Percentiles rank a stretch among this genome's conserved stretches.
Evolutionary conservation across 1,140 invertebrate species (phyloP).

Genomic region (Nasonia giraulti): DNA sequence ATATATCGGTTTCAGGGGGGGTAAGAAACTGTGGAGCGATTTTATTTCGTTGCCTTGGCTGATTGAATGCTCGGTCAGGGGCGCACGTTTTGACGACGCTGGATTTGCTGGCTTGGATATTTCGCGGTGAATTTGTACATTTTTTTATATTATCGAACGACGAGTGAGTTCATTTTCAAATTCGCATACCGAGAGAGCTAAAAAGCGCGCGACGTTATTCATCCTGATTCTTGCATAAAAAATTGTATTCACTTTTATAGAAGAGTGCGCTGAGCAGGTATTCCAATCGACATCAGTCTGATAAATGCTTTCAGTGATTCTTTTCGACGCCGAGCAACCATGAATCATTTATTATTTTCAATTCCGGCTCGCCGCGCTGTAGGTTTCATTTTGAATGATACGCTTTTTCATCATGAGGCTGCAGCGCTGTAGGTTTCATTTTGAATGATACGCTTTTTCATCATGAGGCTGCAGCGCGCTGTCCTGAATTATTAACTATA

Average conservation of each 20-base stretch:
- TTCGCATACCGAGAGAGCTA: background rate
- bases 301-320: background rate
- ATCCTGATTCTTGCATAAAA: background rate
- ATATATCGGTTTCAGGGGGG: background rate
- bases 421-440: background rate
- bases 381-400: constrained; percentile 1
- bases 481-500: background rate
- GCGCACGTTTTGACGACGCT: background rate
- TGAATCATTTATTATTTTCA: constrained; percentile 25
- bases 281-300: background rate
- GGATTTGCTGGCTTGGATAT: background rate
- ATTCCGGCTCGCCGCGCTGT: background rate
- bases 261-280: background rate
- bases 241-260: background rate
- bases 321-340: background rate
- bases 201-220: background rate
- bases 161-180: background rate
- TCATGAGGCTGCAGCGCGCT: background rate
- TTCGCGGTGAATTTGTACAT: too few species aligned
- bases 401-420: background rate
- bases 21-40: background rate
- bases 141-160: too few species aligned
- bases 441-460: background rate
- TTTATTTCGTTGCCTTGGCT: background rate
- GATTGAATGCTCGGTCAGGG: background rate